Percentiles rank a stretch among this genome's conserved stretches.
These are phyloP conservation scores for Cantharis flavilabris DNA, from an alignment of 2,888 invertebrate species.

Conservation along the genomic window DNA sequence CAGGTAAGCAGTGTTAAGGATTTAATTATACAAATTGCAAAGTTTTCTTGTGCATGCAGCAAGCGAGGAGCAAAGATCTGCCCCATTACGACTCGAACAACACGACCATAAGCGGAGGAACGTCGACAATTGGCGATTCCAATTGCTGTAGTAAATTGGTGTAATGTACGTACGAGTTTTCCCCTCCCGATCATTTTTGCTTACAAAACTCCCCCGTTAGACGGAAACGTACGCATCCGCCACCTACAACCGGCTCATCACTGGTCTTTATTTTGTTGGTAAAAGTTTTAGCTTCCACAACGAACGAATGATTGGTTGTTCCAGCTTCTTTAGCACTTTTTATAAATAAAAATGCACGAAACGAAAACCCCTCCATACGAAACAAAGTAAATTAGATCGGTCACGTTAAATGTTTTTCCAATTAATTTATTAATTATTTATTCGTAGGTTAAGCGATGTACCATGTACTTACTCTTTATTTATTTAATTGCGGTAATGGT, in stretches of 20 bases:
- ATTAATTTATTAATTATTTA: neutral
- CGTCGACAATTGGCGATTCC: slow-evolving; percentile 69
- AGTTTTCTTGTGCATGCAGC: slow-evolving; percentile 58
- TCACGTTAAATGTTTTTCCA: neutral
- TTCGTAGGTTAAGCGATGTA: slow-evolving; percentile 3
- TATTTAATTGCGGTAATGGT: slow-evolving; percentile 17
- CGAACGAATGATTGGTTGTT: neutral
- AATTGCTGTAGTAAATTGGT: slow-evolving; percentile 63
- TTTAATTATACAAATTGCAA: neutral
- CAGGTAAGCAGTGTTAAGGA: slow-evolving; percentile 60
- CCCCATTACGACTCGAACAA: slow-evolving; percentile 75
- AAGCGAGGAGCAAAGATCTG: slow-evolving; percentile 84
- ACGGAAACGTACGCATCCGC: neutral
- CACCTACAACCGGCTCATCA: neutral
- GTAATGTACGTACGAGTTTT: neutral
- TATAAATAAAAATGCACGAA: neutral
- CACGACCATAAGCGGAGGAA: slow-evolving; percentile 73
- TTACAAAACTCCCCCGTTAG: neutral
- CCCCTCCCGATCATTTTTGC: neutral
- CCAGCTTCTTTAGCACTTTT: neutral
- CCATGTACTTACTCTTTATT: slow-evolving; percentile 19
- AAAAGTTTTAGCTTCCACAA: neutral
- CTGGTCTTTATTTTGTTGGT: neutral
- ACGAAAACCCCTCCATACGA: neutral
- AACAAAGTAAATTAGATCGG: neutral